Conservation (phyloP, 2,113 vertebrate species). For the Oryzias javanicus region DNA sequence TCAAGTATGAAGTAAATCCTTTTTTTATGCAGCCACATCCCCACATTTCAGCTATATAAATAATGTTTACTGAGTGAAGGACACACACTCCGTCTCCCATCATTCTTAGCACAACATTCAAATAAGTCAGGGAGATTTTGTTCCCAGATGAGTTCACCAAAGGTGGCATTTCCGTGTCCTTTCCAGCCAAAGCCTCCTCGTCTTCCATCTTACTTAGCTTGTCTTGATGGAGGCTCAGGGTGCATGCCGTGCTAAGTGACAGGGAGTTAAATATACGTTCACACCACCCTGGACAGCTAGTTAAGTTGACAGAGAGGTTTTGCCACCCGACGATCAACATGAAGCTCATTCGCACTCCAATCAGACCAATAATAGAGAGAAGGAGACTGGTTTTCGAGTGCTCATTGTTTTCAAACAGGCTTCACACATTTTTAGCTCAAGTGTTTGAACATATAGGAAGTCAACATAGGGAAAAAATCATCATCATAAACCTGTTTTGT, state of each 20-base stretch:
- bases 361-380: slow-evolving; percentile 69
- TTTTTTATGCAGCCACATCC: slow-evolving; percentile 49
- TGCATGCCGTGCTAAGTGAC: slow-evolving; percentile 76
- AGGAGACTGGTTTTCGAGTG: slow-evolving; percentile 22
- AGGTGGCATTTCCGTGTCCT: slow-evolving; percentile 74
- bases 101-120: slow-evolving; percentile 70
- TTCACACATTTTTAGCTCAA: not conserved
- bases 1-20: slow-evolving; percentile 70
- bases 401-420: slow-evolving; percentile 10
- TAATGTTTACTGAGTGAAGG: slow-evolving; percentile 64
- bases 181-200: slow-evolving; percentile 65
- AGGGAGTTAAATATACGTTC: slow-evolving; percentile 80
- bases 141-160: slow-evolving; percentile 71
- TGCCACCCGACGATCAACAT: slow-evolving; percentile 63
- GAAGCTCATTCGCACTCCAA: slow-evolving; percentile 67
- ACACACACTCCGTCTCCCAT: slow-evolving; percentile 47
- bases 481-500: slow-evolving; percentile 10
- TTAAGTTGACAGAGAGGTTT: slow-evolving; percentile 74
- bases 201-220: slow-evolving; percentile 79
- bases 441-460: slow-evolving; percentile 17
- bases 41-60: slow-evolving; percentile 67
- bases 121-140: slow-evolving; percentile 67
- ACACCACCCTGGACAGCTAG: slow-evolving; percentile 72
- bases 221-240: slow-evolving; percentile 74
- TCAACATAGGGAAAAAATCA: slow-evolving; percentile 4